Base-by-base conservation (phyloP, 2,113 vertebrate genomes). In the Entomyzon cyanotis region DNA sequence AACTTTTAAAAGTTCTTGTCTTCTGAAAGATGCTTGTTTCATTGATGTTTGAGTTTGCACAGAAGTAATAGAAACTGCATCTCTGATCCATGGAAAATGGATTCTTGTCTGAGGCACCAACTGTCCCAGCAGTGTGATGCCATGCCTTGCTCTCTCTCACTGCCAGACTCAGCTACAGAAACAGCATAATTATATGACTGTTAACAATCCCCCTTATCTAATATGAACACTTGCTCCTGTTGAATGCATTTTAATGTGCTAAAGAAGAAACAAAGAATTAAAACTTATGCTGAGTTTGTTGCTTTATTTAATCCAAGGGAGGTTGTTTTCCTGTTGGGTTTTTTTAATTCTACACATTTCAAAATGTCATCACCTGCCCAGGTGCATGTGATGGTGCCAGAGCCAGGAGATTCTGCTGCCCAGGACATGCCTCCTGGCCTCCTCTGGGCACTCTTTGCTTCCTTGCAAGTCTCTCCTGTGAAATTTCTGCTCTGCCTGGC, bases 141-240 rank as follows among this genome's bases (percentile, higher is more conserved):
- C 62, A 74, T 93, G 76, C 74, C 77, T 94, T 81, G 78, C 60
- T 95, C 92, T 94, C 95, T 97, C 95, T 97, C 67, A 89, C 87
- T 75, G 87, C 65, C 93, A 94, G 95, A 65, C 93, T 96, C 81
- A 55, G 95, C 86, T 96, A 63, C 71, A 93, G 93, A 96, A 97
- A 96, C 89, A 84, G 70, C 74, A 80, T 97, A 98, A 98, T 98
- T 98, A 97, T 83, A 85, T 74, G 93, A 97, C 96, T 96, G 96
- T 89, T 94, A 94, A 94, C 97, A 97, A 95, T 96, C 97, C 91
- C 21, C 95, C 98, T 98, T 98, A 98, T 98, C 98, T 98, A 84
- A 95, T 97, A 98, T 78, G 96, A 98, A 97, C 98, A 98, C 97
- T 98, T 97, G 98, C 97, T 98, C 79, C 83, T 37, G 96, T 92